A percentile compares a stretch with the other conserved stretches of the same genome.
Evolutionary conservation across 2,797 vertebrate species (phyloP).

Genomic region (Enteromius radiatus): DNA sequence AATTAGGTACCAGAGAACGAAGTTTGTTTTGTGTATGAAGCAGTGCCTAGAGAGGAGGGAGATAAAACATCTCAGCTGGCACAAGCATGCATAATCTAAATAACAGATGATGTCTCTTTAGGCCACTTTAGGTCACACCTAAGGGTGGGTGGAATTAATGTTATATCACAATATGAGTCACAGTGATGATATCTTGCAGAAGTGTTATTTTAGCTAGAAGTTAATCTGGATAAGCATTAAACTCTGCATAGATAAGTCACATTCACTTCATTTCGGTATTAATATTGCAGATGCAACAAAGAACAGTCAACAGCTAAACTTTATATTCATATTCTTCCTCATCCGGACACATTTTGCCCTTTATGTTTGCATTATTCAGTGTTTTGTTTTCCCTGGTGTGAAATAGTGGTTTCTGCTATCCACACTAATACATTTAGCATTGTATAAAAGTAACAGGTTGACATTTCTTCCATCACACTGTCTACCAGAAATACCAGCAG

Average conservation of each 20-base stretch:
- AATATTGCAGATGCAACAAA: neutral
- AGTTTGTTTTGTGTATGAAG: conserved; percentile 93
- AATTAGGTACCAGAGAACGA: conserved; percentile 91
- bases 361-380: neutral
- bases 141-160: neutral
- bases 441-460: neutral
- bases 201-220: neutral
- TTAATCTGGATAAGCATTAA: neutral
- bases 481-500: neutral
- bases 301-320: neutral
- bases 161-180: neutral
- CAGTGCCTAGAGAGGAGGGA: conserved; percentile 78
- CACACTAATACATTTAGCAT: neutral
- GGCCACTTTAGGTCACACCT: neutral
- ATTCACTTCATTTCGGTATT: neutral
- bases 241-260: neutral
- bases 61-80: neutral
- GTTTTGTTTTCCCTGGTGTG: neutral
- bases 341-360: neutral
- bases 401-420: neutral
- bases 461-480: neutral
- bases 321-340: conserved; percentile 3
- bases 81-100: neutral
- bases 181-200: neutral
- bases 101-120: neutral